Evolutionary conservation across 2,888 invertebrate genomes (phyloP), one percentile per base, ranked within the genome.

Genomic region (Eremobia ochroleuca): DNA sequence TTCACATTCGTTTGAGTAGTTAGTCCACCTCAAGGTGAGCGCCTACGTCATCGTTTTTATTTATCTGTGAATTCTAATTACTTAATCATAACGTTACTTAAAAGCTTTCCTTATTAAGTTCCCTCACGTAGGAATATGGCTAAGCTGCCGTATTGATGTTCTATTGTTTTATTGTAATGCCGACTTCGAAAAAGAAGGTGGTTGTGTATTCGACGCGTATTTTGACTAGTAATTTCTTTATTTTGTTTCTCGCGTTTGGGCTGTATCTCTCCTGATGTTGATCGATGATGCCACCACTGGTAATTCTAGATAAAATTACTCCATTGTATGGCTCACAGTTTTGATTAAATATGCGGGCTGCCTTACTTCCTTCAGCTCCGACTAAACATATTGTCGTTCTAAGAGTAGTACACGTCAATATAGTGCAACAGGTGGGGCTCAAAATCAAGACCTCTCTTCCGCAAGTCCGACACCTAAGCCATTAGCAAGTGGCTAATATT

Each of bases 1-100:
- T 58, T 58, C 55, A 76, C 34, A 18, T 49, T 52, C 28, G 43
- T 46, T 58, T 34, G 34, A 34, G 49, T 55, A 55, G 59, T 73
- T 61, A 55, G 78, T 46, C 65, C 40, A 65, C 3, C 9, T 69
- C 83, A 81, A 81, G 72, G 81, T 83, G 72, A 81, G 37, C 78
- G 21, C 0, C 46, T 59, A 65, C 72, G 78, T 83, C 78, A 55
- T 46, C 31, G 37, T 65, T 37, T 4, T 40, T n/a, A 21, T 37
- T 34, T 65, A 49, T 70, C 46, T 76, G 1, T 66, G 49, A 61
- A 59, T 34, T 72, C 25, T 73, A 65, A 82, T 73, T 28, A 46
- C 18, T 31, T 52, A 58, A 81, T 55, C 18, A 18, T 15, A 28
- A 21, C 34, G 43, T 64, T 65, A 79, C 34, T 40, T 79, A 58